These are phyloP conservation scores for Darevskia nairensis DNA, from an alignment of 2,797 vertebrate species.

Conservation along the genomic window DNA sequence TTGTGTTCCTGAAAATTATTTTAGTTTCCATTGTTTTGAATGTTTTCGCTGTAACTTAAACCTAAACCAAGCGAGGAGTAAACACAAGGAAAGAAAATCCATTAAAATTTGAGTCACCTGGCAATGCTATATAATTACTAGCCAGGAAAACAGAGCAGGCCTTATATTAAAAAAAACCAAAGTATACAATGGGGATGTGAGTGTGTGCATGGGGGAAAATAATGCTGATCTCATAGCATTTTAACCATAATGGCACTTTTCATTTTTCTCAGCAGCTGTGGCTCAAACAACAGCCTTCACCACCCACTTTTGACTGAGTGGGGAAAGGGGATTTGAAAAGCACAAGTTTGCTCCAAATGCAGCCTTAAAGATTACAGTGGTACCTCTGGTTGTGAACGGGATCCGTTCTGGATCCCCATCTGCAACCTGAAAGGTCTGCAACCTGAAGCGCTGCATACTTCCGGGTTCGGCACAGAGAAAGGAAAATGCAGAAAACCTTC, in stretches of 20 bases:
- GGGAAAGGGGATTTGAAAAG: conserved; percentile 16
- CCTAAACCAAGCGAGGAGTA: not conserved
- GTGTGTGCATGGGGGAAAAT: not conserved
- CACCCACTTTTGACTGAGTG: not conserved
- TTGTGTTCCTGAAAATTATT: not conserved
- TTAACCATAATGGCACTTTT: conserved; percentile 15
- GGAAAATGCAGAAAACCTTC: too few relatives aligned
- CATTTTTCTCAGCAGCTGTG: conserved; percentile 33
- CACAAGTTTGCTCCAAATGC: conserved; percentile 12
- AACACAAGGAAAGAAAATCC: not conserved
- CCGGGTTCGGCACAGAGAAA: too few relatives aligned
- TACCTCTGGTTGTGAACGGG: too few relatives aligned
- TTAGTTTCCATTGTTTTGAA: not conserved
- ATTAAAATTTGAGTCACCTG: not conserved
- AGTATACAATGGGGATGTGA: not conserved
- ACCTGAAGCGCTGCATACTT: too few relatives aligned
- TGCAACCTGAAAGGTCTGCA: too few relatives aligned
- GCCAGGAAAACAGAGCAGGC: not conserved
- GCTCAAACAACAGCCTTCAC: conserved; percentile 20
- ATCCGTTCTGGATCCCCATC: too few relatives aligned
- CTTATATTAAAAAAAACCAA: not conserved
- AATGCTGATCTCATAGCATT: conserved; percentile 24
- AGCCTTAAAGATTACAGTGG: not conserved
- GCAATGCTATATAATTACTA: not conserved
- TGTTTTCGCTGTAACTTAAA: not conserved